Conservation (phyloP, 1,140 invertebrate species). For the Acyrthosiphon pisum region DNA sequence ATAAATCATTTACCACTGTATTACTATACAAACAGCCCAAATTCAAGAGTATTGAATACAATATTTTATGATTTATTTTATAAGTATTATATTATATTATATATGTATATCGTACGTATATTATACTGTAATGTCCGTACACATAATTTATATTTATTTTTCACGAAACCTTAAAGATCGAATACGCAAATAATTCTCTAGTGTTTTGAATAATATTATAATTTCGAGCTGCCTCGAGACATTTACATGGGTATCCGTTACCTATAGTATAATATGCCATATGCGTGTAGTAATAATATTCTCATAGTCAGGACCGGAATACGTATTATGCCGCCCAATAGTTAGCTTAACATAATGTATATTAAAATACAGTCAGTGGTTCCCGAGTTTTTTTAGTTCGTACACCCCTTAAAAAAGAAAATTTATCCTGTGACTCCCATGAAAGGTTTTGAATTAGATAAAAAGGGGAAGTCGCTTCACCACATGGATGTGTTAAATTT, state of each 20-base stretch:
- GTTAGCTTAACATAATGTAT: background rate
- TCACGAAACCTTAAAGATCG: background rate
- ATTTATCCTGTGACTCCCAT: background rate
- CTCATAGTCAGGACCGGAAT: too few relatives aligned
- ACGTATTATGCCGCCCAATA: background rate
- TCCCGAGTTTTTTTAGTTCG: background rate
- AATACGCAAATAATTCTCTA: background rate
- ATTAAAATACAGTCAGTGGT: background rate
- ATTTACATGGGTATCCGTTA: slow-evolving; percentile 3
- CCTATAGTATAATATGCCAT: background rate
- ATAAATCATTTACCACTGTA: background rate
- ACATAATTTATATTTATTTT: background rate
- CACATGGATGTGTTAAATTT: background rate
- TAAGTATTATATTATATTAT: background rate
- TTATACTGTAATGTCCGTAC: background rate
- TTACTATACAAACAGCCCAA: background rate
- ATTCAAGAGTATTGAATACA: background rate
- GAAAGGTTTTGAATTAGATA: background rate
- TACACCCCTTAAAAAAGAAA: background rate
- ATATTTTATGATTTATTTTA: background rate
- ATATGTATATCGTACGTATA: background rate
- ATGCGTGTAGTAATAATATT: background rate
- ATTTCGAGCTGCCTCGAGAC: background rate
- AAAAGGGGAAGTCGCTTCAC: background rate
- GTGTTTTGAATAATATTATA: slow-evolving; percentile 7